Evolutionary conservation across 2,888 invertebrate genomes (phyloP).

Genomic region (Plusia festucae): DNA sequence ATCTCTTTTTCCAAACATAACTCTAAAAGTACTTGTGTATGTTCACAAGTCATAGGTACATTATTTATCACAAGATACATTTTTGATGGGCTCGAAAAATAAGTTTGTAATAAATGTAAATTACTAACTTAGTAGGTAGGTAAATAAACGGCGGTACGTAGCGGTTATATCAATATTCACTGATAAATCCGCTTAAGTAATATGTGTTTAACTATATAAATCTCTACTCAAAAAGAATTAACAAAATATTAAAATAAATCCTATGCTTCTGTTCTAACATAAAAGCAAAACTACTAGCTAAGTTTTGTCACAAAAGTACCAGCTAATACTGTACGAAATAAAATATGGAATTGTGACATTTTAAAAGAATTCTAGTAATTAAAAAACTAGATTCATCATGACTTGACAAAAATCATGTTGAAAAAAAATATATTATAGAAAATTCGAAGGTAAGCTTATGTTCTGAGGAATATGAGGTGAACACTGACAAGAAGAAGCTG

Average conservation of each 20-base stretch:
- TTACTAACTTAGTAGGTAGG: not conserved
- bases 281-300: slow-evolving; percentile 25
- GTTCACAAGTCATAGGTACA: not conserved
- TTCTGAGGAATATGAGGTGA: not conserved
- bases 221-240: slow-evolving; percentile 20
- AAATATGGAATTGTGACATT: slow-evolving; percentile 7
- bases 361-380: not conserved
- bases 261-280: slow-evolving; percentile 31
- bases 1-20: slow-evolving; percentile 5
- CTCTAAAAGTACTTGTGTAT: not conserved
- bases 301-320: slow-evolving; percentile 12
- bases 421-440: not conserved
- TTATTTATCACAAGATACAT: not conserved
- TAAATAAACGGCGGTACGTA: not conserved
- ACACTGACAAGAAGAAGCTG: not conserved
- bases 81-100: not conserved
- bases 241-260: slow-evolving; percentile 28
- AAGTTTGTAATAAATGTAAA: not conserved
- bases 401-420: not conserved
- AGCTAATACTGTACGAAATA: slow-evolving; percentile 11
- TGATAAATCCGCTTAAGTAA: not conserved
- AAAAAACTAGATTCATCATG: not conserved
- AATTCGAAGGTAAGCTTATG: not conserved
- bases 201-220: slow-evolving; percentile 20
- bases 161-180: not conserved